Base-by-base conservation (phyloP, 2,113 vertebrate genomes). In the Paralichthys olivaceus region DNA sequence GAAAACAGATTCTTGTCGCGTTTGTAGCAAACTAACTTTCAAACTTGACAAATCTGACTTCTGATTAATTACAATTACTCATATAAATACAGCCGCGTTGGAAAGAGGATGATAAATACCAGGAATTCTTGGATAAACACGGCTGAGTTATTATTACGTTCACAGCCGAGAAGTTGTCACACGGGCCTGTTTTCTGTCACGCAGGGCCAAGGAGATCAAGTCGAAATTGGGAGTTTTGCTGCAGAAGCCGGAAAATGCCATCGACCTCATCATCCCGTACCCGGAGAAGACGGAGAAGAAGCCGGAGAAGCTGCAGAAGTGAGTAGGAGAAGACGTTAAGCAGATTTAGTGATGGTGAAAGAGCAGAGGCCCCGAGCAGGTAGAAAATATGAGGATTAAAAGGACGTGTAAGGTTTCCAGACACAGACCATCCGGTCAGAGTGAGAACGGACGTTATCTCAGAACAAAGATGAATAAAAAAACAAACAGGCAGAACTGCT, bases 161-260 rank as follows among this genome's bases (percentile, higher is more conserved):
- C 5, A 20, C 65, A 69, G 12, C 23, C 40, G 57, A 26, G 25
- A 23, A 1, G 77, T 40, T 32, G 5, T 65, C 45, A 80, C 29
- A 22, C 4, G 5, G 6, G 0, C 15, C 56, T 87, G 47, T 60
- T 66, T 89, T 61, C 72, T 53, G 62, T 77, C 81, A 17, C 25
- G 8, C 93, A 99, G 98, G 94, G 97, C 98, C 28, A 99, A 99
- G 86, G 97, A 96, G 93, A 98, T 99, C 91, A 99, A 98, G 95
- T 93, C 91, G 0, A 99, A 98, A 84, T 94, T 99, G 87, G 98
- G 98, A 76, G 96, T 94, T 0, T 94, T 99, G 19, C 96, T 98
- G 57, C 97, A 98, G 91, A 99, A 98, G 94, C 97, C 97, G 0
- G 98, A 99, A 54, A 93, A 96, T 0, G 92, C 94, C 78, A 90